phyloP scores from a whole-genome alignment of 64 coral and sea anemone species.

The Montipora capricornis region DNA sequence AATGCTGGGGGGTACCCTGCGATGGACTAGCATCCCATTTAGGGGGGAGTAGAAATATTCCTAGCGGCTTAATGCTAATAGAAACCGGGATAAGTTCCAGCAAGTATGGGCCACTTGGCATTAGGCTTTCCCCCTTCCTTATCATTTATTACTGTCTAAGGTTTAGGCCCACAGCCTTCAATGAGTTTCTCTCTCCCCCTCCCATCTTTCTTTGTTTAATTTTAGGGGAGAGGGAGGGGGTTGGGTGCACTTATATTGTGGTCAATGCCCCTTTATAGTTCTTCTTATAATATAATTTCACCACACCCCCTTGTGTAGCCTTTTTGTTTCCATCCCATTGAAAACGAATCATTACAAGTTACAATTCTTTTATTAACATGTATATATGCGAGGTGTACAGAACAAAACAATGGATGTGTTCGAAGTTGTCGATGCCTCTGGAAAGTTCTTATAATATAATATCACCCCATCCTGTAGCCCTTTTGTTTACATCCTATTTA shows the following conservation, averaged over 20 bases:
- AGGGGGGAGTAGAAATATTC: not conserved
- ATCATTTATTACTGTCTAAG: not conserved
- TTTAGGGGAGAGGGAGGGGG: not conserved
- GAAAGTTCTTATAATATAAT: no score
- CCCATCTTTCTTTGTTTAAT: constrained; percentile 1
- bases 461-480: no score
- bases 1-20: not conserved
- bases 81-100: not conserved
- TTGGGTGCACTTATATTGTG: not conserved
- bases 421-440: no score
- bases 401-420: no score
- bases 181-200: not conserved
- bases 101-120: not conserved
- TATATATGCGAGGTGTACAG: no score
- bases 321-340: no score
- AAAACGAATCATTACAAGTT: no score
- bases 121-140: not conserved
- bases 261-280: no score
- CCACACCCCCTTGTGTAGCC: no score
- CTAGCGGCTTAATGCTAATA: not conserved
- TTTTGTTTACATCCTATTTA: no score
- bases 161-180: constrained; percentile 1
- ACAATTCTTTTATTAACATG: no score
- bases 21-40: constrained; percentile 1
- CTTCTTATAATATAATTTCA: no score